Evolutionary conservation across 2,113 vertebrate genomes (phyloP), one percentile per base, ranked within the genome.

Genomic region (Xiphophorus couchianus): DNA sequence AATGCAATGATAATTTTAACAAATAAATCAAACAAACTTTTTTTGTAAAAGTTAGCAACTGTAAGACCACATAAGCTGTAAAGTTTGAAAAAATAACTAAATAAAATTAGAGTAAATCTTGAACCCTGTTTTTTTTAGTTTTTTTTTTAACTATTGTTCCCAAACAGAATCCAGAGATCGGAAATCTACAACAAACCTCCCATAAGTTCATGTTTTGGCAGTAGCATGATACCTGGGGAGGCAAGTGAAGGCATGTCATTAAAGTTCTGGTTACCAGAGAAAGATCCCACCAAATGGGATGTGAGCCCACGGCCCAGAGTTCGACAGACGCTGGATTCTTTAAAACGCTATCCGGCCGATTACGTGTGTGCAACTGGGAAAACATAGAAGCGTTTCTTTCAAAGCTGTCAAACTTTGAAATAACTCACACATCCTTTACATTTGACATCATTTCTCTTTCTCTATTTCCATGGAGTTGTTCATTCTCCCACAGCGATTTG

Each of bases 401-500:
- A 1, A 63, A 37, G 66, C 19, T 48, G 19, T 48, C 3, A 5
- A 51, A 33, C 13, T 15, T 48, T 28, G 39, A 69, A 68, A 37
- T 15, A 61, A 25, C 27, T 5, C 33, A 28, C 22, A 39, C 37
- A 28, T 75, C 0, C 44, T 35, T 51, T 2, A 54, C 72, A 73
- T 51, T 27, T 29, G 44, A 68, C 48, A 1, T 15, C 13, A 71
- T 60, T 19, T 69, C 28, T 74, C 37, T 37, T 69, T 82, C 77
- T 69, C 66, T 62, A 33, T 75, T 48, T 80, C 51, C 17, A 29
- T 74, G 33, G 64, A 78, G 42, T 58, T 11, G 67, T 77, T 77
- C 60, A 44, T 3, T 74, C 78, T 80, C 72, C 71, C 73, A 61
- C 72, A 54, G 69, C 61, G 69, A 58, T 76, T 71, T 67, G 31